phyloP scores from a whole-genome alignment of 1,140 invertebrate genomes.

The Cepaea nemoralis region DNA sequence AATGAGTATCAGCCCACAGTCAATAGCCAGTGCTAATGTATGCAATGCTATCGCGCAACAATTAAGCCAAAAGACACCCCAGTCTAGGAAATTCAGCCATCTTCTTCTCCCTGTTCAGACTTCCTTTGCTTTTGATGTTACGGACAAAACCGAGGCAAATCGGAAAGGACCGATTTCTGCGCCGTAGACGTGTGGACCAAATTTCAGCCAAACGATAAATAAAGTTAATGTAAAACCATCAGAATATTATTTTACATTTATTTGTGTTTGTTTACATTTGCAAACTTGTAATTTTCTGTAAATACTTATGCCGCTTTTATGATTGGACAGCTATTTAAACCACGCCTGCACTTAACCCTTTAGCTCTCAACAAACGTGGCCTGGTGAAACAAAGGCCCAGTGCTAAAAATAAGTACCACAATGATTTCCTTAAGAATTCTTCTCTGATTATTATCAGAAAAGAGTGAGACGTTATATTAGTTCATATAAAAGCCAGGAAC shows the following conservation, averaged over 20 bases:
- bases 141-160: conserved; percentile 34
- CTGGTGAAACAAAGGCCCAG: neutral
- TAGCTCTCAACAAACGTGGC: neutral
- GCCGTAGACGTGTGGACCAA: neutral
- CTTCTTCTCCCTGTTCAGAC: conserved; percentile 26
- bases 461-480: no score
- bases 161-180: conserved; percentile 27
- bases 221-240: neutral
- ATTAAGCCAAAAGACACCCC: neutral
- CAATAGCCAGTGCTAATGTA: neutral
- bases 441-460: neutral
- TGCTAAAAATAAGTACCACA: conserved; percentile 4
- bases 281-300: no score
- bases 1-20: neutral
- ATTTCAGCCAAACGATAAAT: neutral
- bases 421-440: neutral
- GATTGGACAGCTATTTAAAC: neutral
- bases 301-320: neutral
- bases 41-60: neutral
- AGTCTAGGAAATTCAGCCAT: conserved; percentile 31
- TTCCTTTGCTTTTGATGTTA: conserved; percentile 40
- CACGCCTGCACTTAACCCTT: neutral
- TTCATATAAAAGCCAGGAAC: no score
- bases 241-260: no score
- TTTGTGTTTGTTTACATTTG: neutral